Conservation (phyloP, 2,888 invertebrate species). For the Agrotis clavis region DNA sequence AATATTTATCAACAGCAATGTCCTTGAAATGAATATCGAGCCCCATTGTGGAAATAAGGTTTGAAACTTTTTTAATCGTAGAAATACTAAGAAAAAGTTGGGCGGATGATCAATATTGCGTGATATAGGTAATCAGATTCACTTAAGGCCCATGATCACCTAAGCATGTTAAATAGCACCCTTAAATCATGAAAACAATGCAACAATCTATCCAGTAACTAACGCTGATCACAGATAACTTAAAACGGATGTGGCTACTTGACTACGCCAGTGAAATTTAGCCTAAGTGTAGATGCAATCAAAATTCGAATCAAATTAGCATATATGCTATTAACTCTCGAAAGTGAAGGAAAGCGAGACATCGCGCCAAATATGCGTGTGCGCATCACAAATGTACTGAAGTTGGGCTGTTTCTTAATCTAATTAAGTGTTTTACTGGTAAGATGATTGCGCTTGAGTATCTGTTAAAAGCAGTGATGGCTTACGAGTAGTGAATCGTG, state of each 20-base stretch:
- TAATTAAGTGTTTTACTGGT: slow-evolving; percentile 49
- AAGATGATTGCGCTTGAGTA: neutral
- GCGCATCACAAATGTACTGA: slow-evolving; percentile 37
- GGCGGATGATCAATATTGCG: neutral
- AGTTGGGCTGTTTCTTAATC: slow-evolving; percentile 41
- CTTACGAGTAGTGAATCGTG: too few species aligned
- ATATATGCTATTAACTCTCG: slow-evolving; percentile 73
- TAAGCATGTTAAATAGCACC: neutral
- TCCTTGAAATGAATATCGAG: neutral
- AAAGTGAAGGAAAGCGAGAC: slow-evolving; percentile 76
- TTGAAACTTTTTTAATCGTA: neutral
- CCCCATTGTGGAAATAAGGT: neutral
- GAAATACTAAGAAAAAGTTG: neutral
- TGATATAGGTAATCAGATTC: neutral
- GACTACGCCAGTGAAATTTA: slow-evolving; percentile 58
- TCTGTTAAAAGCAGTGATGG: neutral
- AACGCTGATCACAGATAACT: slow-evolving; percentile 40
- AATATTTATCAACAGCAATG: neutral
- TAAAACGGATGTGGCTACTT: slow-evolving; percentile 42
- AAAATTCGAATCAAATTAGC: slow-evolving; percentile 69
- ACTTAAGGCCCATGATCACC: neutral
- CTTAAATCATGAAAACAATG: neutral
- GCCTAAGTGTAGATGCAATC: slow-evolving; percentile 55
- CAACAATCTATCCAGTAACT: slow-evolving; percentile 22
- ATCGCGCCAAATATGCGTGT: slow-evolving; percentile 46